Base-by-base conservation (phyloP, 2,113 vertebrate genomes). In the western clawed frog (Xenopus tropicalis) region DNA sequence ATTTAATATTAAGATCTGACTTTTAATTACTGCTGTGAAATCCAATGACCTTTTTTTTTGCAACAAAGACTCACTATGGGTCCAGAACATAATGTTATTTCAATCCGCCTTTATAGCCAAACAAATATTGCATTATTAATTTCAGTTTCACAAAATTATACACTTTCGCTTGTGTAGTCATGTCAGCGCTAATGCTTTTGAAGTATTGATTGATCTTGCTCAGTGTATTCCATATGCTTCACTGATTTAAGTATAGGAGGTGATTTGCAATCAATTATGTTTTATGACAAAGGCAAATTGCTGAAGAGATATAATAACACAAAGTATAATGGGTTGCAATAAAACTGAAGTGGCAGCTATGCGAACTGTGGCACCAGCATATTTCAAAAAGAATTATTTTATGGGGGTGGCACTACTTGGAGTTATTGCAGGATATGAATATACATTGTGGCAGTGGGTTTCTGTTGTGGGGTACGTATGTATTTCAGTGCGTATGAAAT, bases 61-160 rank as follows among this genome's bases (percentile, higher is more conserved):
- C 23, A 68, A 74, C 58, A 74, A 74, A 69, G 61, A 46, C 72
- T n/a, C 29, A 7, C 29, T 37, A 37, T 37, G 65, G 1, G 25
- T 67, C 61, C 59, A 69, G 66, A 76, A 76, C 59, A 69, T 69
- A 62, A 61, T 61, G 73, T 69, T 63, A 54, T 44, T 42, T 5
- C 66, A 43, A 61, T 22, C 58, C 23, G 56, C 57, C 11, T 56
- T 69, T 76, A 76, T 69, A 63, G 58, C 44, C 73, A 69, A 74
- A 74, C 59, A 76, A 69, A 76, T 76, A 76, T 76, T 56, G 16
- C 66, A 76, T 69, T 69, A 76, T 76, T 76, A 66, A 76, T 76
- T 63, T 69, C n/a, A 62, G 5, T 54, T 52, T 51, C 16, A 64
- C 51, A 11, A 46, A 62, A 62, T 68, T 48, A 54, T 42, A 65